Base-by-base conservation (phyloP, 2,113 vertebrate species). In the Capreolus pygargus region DNA sequence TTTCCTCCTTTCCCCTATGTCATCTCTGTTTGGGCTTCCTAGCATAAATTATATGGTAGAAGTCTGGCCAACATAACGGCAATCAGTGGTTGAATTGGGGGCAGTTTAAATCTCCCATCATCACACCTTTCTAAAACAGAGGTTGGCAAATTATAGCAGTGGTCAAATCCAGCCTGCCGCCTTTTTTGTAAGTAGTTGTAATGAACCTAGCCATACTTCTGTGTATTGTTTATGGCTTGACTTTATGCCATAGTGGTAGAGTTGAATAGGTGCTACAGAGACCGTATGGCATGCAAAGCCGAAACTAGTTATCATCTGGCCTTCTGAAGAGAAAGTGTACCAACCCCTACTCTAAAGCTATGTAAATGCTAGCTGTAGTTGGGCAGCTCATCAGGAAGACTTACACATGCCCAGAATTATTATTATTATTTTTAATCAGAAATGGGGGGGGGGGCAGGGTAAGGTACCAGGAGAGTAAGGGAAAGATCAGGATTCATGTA, bases 401-500 rank as follows among this genome's bases (percentile, higher is more conserved):
- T 86, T 54, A 1, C 50, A 79, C 58, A 6, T 39, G 15, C 27
- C 74, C 87, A 92, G 39, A 88, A 89, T 52, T n/a, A n/a, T 25
- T 52, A 25, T 23, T 23, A n/a, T 39, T 17, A 17, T 36, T 61
- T 74, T 82, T 55, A 3, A 79, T 93, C 28, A 87, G 85, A 93
- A 87, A 17, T 52, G 36, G 74, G 39, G 45, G 74, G 39, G 45
- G 76, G 78, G 14, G 28, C 70, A 43, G 47, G 27, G 36, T 95
- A 52, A 90, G 64, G n/a, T 57, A 23, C 7, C 95, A 85, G 60
- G 28, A 67, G 43, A 91, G 27, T 95, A 27, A 92, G 52, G 33
- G n/a, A 67, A 67, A 85, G 60, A 86, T 83, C 36, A 94, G 36
- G n/a, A 89, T 95, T 94, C 82, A 19, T 83, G 70, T 96, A 70